Base-by-base conservation (phyloP, 2,797 vertebrate species). In the Choloepus didactylus region DNA sequence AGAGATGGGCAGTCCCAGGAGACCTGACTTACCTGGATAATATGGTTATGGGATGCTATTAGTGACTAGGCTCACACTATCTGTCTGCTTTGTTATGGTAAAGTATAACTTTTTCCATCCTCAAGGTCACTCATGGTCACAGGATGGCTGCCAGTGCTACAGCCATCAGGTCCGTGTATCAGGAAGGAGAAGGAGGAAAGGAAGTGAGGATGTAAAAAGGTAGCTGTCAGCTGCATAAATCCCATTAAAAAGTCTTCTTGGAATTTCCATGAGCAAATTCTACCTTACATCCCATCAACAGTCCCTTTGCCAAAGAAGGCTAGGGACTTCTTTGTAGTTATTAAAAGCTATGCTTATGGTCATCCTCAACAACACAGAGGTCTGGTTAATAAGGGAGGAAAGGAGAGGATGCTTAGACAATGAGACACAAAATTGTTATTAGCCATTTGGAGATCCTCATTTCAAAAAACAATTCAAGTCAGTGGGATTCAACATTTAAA, bases 381-480 rank as follows among this genome's bases (percentile, higher is more conserved):
- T 31, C 49, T 35, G 83, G 38, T 67, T 54, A 79, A 62, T 8
- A 59, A 72, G 27, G 18, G 77, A 59, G 91, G 67, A 82, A 87
- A 90, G 10, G 54, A 21, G 56, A 92, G 70, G 38, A 51, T 56
- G 41, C 31, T 5, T 35, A 89, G 67, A 95, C 56, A 84, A 80
- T 21, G 86, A 87, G 59, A 25, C 79, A 93, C 21, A 84, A 27
- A 86, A 41, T 56, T 94, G 35, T 29, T 80, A 85, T 70, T 93
- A 38, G 67, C 19, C 91, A 35, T 87, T 87, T n/a, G 18, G 29
- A 70, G 38, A 94, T 62, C 85, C 54, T 66, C 83, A 82, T 77
- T 93, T 87, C 31, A 88, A 91, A 93, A 92, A 94, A 51, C 51
- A 92, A 82, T 59, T 94, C 67, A 29, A 67, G 38, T 87, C 81